phyloP scores from a whole-genome alignment of 35 echinoderm and acorn worm genomes.

The Amphiura filiformis region DNA sequence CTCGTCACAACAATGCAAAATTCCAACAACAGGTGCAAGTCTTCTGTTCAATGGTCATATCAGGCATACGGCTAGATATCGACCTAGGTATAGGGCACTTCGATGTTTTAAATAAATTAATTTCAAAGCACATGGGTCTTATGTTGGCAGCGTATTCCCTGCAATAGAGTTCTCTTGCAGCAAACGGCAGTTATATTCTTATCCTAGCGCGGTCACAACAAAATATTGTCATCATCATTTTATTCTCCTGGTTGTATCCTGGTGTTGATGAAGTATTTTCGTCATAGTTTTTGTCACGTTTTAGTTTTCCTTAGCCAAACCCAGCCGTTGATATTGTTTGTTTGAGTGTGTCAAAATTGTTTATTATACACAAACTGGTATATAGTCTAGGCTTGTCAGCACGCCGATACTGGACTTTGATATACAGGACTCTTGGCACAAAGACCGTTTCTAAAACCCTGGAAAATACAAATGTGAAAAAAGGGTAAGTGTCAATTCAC shows the following conservation, averaged over 20 bases:
- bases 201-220: background rate
- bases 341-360: background rate
- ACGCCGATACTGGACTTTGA: background rate
- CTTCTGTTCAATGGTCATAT: background rate
- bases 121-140: constrained; percentile 1
- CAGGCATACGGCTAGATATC: background rate
- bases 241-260: background rate
- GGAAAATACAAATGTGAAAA: background rate
- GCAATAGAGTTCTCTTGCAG: constrained; percentile 4
- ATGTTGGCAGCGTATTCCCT: background rate
- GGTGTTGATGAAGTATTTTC: background rate
- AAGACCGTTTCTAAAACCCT: background rate
- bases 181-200: background rate
- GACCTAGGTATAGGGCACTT: background rate
- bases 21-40: background rate
- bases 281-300: background rate
- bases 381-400: background rate
- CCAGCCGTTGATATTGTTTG: background rate
- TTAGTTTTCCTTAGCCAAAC: background rate
- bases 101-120: background rate
- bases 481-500: background rate
- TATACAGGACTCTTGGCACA: background rate
- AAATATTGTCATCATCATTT: background rate
- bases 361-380: background rate
- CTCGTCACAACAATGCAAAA: background rate